Conservation (phyloP, 2,888 invertebrate genomes). For the Monochamus alternatus region DNA sequence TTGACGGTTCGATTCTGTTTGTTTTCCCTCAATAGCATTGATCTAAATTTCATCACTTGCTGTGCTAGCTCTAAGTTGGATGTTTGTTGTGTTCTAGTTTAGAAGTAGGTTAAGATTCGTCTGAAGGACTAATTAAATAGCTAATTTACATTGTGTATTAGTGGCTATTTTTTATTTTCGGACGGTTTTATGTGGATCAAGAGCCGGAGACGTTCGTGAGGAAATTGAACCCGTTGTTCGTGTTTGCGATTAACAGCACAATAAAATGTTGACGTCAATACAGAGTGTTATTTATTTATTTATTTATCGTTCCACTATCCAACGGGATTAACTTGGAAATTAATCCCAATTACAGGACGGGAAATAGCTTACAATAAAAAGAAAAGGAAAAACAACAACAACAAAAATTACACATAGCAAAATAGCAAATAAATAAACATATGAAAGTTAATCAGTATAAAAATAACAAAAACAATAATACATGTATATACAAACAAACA, state of each 20-base stretch:
- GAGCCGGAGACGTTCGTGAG: background rate
- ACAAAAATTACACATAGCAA: too few species aligned
- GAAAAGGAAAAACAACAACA: too few species aligned
- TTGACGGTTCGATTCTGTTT: constrained; percentile 20
- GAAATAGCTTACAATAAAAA: too few species aligned
- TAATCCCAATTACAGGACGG: too few species aligned
- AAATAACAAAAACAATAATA: too few species aligned
- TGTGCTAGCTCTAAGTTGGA: constrained; percentile 21
- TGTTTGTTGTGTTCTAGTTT: constrained; percentile 37
- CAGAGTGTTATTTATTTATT: too few species aligned
- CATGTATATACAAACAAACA: too few species aligned
- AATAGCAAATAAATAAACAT: too few species aligned
- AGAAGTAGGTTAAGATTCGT: constrained; percentile 35
- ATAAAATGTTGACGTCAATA: background rate
- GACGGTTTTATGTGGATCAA: background rate
- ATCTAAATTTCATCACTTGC: constrained; percentile 33
- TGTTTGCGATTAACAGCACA: background rate
- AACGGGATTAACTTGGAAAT: too few species aligned
- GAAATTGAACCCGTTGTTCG: background rate
- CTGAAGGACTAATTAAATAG: constrained; percentile 35
- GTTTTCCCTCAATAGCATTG: constrained; percentile 29
- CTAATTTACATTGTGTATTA: constrained; percentile 34
- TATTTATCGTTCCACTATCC: too few species aligned
- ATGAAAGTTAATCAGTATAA: too few species aligned
- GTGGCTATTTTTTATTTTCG: constrained; percentile 13